A percentile compares a stretch with the other conserved stretches of the same genome.
Evolutionary conservation across 2,797 vertebrate genomes (phyloP).

Genomic region (Cossypha niveicapilla): DNA sequence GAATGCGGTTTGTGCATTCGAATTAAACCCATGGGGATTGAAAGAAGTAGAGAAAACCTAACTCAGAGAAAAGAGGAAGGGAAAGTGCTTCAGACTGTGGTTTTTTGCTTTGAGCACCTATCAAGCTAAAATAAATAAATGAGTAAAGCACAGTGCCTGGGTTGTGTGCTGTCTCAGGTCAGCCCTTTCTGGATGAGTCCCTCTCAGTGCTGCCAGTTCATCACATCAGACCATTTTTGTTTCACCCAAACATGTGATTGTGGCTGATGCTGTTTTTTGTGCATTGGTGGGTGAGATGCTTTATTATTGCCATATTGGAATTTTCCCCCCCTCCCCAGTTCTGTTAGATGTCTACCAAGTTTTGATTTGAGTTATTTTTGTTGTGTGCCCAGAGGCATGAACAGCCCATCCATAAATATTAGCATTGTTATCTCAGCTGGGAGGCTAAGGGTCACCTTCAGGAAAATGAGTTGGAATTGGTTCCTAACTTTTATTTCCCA

Average conservation of each 20-base stretch:
- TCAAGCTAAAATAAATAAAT: not conserved
- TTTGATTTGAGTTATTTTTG: constrained; percentile 50
- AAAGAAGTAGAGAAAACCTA: not conserved
- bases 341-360: constrained; percentile 16
- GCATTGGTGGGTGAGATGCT: not conserved
- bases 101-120: not conserved
- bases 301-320: not conserved
- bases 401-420: constrained; percentile 47
- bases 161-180: not conserved
- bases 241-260: not conserved
- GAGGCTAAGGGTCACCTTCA: constrained; percentile 49
- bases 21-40: not conserved
- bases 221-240: not conserved
- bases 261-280: not conserved
- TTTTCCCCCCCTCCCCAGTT: not conserved
- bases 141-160: not conserved
- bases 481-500: constrained; percentile 46
- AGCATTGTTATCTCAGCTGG: constrained; percentile 62
- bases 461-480: constrained; percentile 45
- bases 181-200: not conserved
- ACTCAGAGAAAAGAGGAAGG: not conserved
- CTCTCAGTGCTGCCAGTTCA: not conserved
- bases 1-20: not conserved
- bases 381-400: constrained; percentile 48
- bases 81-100: not conserved